Conservation (phyloP, 2,888 invertebrate genomes). For the Philonicus albiceps region DNA sequence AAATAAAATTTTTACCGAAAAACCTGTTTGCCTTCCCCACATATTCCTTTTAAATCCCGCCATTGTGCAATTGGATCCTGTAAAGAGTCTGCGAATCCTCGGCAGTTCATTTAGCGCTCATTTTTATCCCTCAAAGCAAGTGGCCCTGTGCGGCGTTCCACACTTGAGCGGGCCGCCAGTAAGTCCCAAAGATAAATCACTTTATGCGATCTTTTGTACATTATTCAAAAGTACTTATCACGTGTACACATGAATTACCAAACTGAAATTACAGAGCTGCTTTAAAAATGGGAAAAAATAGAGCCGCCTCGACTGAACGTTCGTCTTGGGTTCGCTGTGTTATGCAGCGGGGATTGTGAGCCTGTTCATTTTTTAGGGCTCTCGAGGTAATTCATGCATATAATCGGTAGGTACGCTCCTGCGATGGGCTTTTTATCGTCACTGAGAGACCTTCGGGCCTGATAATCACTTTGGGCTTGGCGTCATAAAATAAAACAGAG, state of each 20-base stretch:
- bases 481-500: conserved; percentile 10
- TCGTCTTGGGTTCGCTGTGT: not conserved
- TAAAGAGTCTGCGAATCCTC: not conserved
- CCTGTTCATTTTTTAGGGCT: conserved; percentile 24
- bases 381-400: conserved; percentile 38
- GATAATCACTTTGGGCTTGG: conserved; percentile 29
- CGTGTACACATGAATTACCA: conserved; percentile 52
- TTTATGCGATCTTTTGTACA: conserved; percentile 49
- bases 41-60: not conserved
- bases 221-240: conserved; percentile 52
- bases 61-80: not conserved
- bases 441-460: conserved; percentile 4
- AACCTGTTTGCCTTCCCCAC: not conserved
- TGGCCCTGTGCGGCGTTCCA: not conserved
- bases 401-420: conserved; percentile 5
- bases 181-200: conserved; percentile 29
- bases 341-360: not conserved
- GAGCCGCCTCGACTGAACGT: not conserved
- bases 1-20: not conserved
- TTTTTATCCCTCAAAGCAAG: conserved; percentile 6
- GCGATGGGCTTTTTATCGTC: conserved; percentile 15
- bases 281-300: not conserved
- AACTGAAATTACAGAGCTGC: conserved; percentile 47
- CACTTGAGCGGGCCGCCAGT: not conserved
- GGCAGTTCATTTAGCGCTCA: not conserved